phyloP scores from a whole-genome alignment of 2,797 vertebrate genomes.

The Otolemur crassicaudatus region DNA sequence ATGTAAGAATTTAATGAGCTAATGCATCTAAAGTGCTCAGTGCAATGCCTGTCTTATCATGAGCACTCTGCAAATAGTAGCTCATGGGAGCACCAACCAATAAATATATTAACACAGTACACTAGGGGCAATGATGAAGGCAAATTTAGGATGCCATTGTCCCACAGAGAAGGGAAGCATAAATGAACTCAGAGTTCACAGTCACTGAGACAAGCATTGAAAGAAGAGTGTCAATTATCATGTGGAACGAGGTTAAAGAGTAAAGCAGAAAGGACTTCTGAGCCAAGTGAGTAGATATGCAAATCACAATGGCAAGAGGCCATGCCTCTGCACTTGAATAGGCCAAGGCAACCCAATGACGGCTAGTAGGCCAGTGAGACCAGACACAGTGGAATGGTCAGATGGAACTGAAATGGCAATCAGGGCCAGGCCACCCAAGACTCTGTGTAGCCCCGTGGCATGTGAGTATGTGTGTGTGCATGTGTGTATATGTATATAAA shows the following conservation, averaged over 20 bases:
- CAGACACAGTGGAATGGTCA: neutral
- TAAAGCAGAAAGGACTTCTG: neutral
- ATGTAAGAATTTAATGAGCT: neutral
- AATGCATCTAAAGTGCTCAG: neutral
- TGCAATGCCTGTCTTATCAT: neutral
- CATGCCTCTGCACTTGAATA: neutral
- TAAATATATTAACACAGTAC: neutral
- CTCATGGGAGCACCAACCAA: neutral
- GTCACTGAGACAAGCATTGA: neutral
- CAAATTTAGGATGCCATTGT: neutral
- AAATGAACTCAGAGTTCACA: neutral
- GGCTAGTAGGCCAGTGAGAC: neutral
- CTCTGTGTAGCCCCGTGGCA: fast-evolving
- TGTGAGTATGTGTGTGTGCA: too few relatives aligned
- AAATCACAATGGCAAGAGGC: neutral
- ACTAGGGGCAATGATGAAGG: neutral
- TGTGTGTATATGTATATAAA: fast-evolving
- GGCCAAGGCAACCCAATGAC: neutral
- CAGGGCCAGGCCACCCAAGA: neutral
- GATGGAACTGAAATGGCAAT: neutral
- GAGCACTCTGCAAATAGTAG: neutral
- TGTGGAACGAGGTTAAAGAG: neutral
- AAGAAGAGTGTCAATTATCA: neutral
- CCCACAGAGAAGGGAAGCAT: neutral
- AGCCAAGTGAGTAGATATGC: neutral